These are phyloP conservation scores for Cyclura pinguis DNA, from an alignment of 2,797 vertebrate species.

Conservation along the genomic window DNA sequence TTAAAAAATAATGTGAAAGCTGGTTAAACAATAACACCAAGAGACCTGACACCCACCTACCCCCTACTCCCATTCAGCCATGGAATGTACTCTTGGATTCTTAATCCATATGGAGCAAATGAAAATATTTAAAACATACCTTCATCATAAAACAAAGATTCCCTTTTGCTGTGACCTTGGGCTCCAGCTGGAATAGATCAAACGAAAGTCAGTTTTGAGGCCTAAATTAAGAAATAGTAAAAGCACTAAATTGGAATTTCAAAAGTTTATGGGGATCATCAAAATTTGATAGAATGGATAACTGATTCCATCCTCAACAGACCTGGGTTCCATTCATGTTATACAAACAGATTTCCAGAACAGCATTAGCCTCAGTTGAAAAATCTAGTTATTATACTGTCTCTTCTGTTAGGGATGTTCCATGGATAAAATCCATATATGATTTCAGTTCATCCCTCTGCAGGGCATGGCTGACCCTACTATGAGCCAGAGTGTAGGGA, in stretches of 20 bases:
- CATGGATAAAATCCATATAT: background rate
- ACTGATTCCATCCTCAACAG: background rate
- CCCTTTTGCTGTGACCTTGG: background rate
- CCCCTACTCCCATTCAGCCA: background rate
- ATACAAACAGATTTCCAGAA: constrained; percentile 7
- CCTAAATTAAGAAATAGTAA: constrained; percentile 18
- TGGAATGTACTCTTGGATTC: constrained; percentile 46
- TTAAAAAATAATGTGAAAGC: constrained; percentile 58
- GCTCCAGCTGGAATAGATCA: constrained; percentile 12
- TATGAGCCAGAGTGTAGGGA: too few relatives aligned
- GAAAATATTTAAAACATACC: constrained; percentile 47
- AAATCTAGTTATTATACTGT: background rate
- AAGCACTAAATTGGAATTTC: background rate
- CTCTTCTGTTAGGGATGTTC: background rate
- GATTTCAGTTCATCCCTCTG: background rate
- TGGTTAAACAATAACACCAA: constrained; percentile 71
- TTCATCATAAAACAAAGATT: constrained; percentile 41
- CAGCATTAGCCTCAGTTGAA: background rate
- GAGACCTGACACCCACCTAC: constrained; percentile 13
- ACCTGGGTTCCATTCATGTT: constrained; percentile 33
- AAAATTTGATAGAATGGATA: constrained; percentile 22
- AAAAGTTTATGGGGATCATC: constrained; percentile 18
- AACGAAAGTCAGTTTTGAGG: constrained; percentile 43
- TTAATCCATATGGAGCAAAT: constrained; percentile 57
- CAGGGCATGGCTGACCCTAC: background rate